Evolutionary conservation across 1,140 invertebrate species (phyloP).

Genomic region (Neocloeon triangulifer): DNA sequence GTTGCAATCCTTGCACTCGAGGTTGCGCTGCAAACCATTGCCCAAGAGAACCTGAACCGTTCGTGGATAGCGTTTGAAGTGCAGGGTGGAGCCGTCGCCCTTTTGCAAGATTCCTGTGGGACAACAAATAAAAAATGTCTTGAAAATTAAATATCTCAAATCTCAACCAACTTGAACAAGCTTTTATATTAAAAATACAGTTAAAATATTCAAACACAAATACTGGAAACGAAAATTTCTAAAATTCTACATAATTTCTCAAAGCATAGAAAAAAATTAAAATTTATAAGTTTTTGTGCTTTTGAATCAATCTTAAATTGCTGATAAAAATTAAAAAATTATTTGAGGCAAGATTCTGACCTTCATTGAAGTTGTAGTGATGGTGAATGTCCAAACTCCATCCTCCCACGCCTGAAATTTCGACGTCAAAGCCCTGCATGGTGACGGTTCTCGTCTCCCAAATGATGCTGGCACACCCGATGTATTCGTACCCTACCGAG

Average conservation of each 20-base stretch:
- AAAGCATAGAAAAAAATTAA: no score
- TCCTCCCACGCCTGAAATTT: conserved; percentile 88
- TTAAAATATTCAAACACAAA: no score
- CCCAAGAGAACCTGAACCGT: conserved; percentile 85
- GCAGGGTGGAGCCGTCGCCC: conserved; percentile 81
- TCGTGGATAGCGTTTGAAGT: conserved; percentile 77
- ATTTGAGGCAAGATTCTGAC: conserved; percentile 14
- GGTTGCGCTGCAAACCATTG: conserved; percentile 61
- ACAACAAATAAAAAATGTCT: no score
- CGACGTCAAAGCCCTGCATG: conserved; percentile 89
- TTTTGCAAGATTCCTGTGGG: conserved; percentile 74
- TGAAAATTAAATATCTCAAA: no score
- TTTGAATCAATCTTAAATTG: no score
- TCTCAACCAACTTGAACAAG: no score
- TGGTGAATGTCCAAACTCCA: conserved; percentile 97
- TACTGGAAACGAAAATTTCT: no score
- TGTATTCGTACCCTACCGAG: conserved; percentile 87
- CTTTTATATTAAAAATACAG: no score
- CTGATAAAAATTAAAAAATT: background rate
- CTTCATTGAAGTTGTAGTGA: conserved; percentile 94
- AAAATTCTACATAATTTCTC: no score
- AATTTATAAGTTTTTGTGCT: no score
- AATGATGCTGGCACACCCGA: conserved; percentile 57
- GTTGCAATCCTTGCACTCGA: conserved; percentile 61
- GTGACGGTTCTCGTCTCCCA: conserved; percentile 88